A percentile compares a stretch with the other conserved stretches of the same genome.
These are phyloP conservation scores for Meganola albula DNA, from an alignment of 2,888 invertebrate genomes.

Conservation along the genomic window DNA sequence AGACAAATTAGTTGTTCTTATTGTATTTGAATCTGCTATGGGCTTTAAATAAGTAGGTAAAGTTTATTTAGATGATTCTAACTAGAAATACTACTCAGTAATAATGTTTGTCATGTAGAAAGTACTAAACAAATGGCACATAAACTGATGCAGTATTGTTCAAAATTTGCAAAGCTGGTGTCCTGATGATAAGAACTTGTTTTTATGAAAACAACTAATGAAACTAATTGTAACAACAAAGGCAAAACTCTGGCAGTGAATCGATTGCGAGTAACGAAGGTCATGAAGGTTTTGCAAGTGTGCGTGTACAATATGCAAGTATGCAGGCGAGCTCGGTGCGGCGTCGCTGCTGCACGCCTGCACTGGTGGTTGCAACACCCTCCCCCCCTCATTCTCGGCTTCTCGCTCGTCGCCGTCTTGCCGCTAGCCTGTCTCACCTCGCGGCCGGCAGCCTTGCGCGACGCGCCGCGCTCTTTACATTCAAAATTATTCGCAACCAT, in stretches of 20 bases:
- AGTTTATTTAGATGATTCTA: too few species aligned
- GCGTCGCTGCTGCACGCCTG: constrained; percentile 77
- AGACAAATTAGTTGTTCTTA: too few species aligned
- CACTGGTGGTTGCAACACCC: constrained; percentile 77
- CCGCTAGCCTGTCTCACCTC: constrained; percentile 78
- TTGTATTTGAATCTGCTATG: too few species aligned
- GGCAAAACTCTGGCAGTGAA: constrained; percentile 58
- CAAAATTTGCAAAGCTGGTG: too few species aligned
- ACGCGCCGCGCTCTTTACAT: constrained; percentile 77
- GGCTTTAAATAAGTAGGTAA: too few species aligned
- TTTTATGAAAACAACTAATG: too few species aligned
- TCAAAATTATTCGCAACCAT: constrained; percentile 77
- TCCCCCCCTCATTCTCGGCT: constrained; percentile 75
- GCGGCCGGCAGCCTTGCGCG: constrained; percentile 78
- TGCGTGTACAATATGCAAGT: constrained; percentile 74
- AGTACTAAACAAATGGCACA: too few species aligned
- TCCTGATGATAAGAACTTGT: too few species aligned
- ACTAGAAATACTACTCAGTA: too few species aligned
- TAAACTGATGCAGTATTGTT: too few species aligned
- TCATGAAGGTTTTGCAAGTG: constrained; percentile 70
- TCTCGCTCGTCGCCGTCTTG: constrained; percentile 76
- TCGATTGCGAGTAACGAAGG: constrained; percentile 73
- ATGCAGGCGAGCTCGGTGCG: constrained; percentile 76
- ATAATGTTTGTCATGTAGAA: too few species aligned
- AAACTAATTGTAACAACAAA: constrained; percentile 64